phyloP scores from a whole-genome alignment of 2,113 vertebrate species.

The Calidris pygmaea region DNA sequence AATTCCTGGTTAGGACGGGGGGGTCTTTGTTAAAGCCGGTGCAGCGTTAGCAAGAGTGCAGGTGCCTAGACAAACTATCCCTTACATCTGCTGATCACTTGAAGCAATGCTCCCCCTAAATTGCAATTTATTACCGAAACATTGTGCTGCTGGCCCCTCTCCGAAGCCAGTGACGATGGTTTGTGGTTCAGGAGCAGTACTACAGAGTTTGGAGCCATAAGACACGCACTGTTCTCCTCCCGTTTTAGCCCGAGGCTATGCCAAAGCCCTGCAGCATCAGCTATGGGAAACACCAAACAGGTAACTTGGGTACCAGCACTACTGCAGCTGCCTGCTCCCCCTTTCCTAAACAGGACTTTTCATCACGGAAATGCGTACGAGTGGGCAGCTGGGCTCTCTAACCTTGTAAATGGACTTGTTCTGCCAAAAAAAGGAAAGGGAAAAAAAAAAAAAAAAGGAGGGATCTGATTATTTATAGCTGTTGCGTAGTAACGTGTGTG shows the following conservation, averaged over 20 bases:
- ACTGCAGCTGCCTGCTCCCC: background rate
- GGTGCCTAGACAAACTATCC: background rate
- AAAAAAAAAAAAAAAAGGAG: background rate
- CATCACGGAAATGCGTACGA: background rate
- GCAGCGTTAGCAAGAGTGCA: background rate
- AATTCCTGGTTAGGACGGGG: background rate
- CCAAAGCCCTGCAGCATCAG: constrained; percentile 51
- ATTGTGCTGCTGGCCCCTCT: background rate
- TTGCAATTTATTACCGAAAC: background rate
- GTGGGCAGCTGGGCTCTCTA: background rate
- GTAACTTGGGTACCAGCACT: background rate
- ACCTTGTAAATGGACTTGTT: constrained; percentile 6
- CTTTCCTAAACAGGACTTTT: background rate
- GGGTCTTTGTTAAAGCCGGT: background rate
- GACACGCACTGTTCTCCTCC: constrained; percentile 10
- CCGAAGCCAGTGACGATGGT: background rate
- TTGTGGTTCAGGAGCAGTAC: background rate
- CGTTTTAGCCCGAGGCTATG: background rate
- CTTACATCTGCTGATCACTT: background rate
- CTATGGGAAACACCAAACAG: constrained; percentile 11
- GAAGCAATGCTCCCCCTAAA: background rate
- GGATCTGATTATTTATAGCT: background rate
- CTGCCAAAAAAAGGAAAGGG: background rate
- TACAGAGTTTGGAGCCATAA: constrained; percentile 7
- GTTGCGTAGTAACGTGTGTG: background rate